A percentile compares a stretch with the other conserved stretches of the same genome.
These are phyloP conservation scores for Ariolimax columbianus DNA, from an alignment of 2,888 invertebrate species.

Conservation along the genomic window DNA sequence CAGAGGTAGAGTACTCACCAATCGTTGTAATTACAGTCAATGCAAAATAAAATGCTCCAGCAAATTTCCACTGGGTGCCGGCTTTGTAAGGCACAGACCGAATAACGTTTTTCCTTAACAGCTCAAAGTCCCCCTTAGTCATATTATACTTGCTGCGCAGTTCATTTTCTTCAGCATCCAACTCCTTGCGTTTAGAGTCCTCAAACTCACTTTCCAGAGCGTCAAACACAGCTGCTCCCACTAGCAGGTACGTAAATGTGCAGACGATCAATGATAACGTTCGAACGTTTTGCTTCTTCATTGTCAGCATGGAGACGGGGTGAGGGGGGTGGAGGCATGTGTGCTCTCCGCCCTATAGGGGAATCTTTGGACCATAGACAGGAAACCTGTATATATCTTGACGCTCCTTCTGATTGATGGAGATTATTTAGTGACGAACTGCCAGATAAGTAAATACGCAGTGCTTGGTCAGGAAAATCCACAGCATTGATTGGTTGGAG, in stretches of 20 bases:
- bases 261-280: conserved; percentile 98
- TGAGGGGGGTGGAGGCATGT: conserved; percentile 36
- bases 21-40: conserved; percentile 99
- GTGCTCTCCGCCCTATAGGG: conserved; percentile 46
- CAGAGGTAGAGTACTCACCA: conserved; percentile 83
- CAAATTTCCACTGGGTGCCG: conserved; percentile 99
- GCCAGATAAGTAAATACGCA: background rate
- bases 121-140: conserved; percentile 91
- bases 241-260: conserved; percentile 98
- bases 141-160: conserved; percentile 90
- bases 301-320: conserved; percentile 76
- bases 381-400: background rate
- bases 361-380: conserved; percentile 31
- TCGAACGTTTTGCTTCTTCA: conserved; percentile 99
- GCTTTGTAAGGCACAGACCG: conserved; percentile 98
- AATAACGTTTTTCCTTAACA: conserved; percentile 90
- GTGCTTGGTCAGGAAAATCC: background rate
- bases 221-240: conserved; percentile 99
- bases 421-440: too few species aligned
- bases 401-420: background rate
- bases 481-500: background rate
- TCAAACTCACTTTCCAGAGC: conserved; percentile 97
- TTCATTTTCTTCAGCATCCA: conserved; percentile 77
- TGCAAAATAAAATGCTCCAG: conserved; percentile 99
- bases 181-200: conserved; percentile 88